Evolutionary conservation across 2,888 invertebrate species (phyloP), one percentile per base, ranked within the genome.

Genomic region (Thecophora atra): DNA sequence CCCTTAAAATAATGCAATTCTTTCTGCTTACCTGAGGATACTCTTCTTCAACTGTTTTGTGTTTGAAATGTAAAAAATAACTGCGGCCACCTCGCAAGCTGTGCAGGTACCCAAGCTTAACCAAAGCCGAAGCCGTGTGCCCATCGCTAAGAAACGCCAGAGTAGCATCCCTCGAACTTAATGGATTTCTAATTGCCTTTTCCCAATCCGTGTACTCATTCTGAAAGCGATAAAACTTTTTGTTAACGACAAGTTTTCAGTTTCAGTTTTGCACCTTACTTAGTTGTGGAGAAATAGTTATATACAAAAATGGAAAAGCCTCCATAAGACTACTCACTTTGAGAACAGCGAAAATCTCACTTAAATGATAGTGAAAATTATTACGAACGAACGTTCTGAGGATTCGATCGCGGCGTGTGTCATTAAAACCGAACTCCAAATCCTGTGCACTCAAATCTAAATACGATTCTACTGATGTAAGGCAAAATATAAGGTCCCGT

Each of bases 191-290:
- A 78, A 94, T 92, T 2, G 94, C 93, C 80, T 92, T 91, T 86
- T 94, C 96, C 97, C 98, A 98, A 87, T 98, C 97, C 73, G 97
- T 97, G 87, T 98, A 98, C 87, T 98, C 97, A 86, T 98, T 97
- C 87, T 93, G 89, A 21, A 71, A 3, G 21, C 44, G 54, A 56
- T 69, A n/a, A 8, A 58, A 28, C 51, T 63, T 42, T n/a, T n/a
- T n/a, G 30, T 42, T 17, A 19, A 19, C n/a, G 24, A 21, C 51
- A 51, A 51, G 19, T 51, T 6, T 51, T n/a, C 17, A n/a, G 17
- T 51, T 15, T 51, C 19, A 5, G 51, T n/a, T 8, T 13, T 51
- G 5, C 15, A 37, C n/a, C n/a, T n/a, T n/a, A n/a, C n/a, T 44
- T 51, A n/a, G 5, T 51, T 15, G 11, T 51, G 51, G 15, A 17